A percentile compares a stretch with the other conserved stretches of the same genome.
phyloP scores from a whole-genome alignment of 2,797 vertebrate genomes.

The Pseudochirops corinnae region DNA sequence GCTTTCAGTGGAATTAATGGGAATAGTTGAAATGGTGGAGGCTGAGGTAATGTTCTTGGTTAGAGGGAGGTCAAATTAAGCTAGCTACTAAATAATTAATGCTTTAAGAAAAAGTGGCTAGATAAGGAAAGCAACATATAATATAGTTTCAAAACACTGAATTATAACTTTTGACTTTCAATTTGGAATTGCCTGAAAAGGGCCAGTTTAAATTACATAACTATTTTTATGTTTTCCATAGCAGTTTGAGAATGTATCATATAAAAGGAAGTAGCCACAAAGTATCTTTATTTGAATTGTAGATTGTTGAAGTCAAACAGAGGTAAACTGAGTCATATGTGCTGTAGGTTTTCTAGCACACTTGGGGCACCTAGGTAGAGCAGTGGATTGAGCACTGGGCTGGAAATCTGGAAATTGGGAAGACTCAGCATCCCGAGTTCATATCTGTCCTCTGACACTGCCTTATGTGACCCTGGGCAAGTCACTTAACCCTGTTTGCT shows the following conservation, averaged over 20 bases:
- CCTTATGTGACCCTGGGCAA: not conserved
- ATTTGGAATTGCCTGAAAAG: not conserved
- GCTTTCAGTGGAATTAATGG: too few relatives aligned
- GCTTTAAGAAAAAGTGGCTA: not conserved
- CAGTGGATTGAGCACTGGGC: not conserved
- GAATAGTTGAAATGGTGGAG: not conserved
- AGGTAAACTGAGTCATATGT: not conserved
- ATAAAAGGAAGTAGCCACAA: not conserved
- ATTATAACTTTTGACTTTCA: not conserved
- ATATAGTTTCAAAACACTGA: not conserved
- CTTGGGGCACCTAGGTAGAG: not conserved
- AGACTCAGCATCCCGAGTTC: not conserved
- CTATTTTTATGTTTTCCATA: not conserved
- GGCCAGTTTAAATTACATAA: not conserved
- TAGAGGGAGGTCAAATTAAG: not conserved
- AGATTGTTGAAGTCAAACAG: too few relatives aligned
- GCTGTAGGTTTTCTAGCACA: not conserved
- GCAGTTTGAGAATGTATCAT: not conserved
- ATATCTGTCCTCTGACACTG: not conserved
- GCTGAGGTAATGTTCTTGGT: rapidly evolving
- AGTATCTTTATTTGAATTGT: not conserved
- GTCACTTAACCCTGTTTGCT: not conserved
- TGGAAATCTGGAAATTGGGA: not conserved
- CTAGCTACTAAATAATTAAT: not conserved
- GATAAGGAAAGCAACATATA: not conserved